Conservation (phyloP, 2,888 invertebrate genomes). For the Eudasyphora cyanicolor region DNA sequence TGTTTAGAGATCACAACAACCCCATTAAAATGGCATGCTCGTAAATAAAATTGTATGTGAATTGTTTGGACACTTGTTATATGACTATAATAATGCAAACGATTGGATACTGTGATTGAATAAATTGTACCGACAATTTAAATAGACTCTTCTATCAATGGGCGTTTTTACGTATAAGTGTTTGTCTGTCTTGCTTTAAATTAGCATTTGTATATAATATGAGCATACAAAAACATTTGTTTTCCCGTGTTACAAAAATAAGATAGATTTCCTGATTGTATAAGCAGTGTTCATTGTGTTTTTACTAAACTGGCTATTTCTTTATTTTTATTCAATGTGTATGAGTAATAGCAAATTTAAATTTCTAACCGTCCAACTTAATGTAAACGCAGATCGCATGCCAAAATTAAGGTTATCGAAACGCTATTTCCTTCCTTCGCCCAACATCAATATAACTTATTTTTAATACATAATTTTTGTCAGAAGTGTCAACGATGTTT, state of each 20-base stretch:
- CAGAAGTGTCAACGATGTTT: too few relatives aligned
- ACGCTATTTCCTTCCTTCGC: too few relatives aligned
- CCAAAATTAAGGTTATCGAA: too few relatives aligned
- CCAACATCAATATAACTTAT: too few relatives aligned
- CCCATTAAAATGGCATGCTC: conserved; percentile 11
- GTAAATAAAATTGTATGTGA: conserved; percentile 3
- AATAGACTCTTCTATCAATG: neutral
- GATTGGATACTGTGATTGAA: conserved; percentile 1
- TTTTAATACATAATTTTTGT: too few relatives aligned
- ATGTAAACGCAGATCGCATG: too few relatives aligned
- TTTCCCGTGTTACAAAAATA: neutral
- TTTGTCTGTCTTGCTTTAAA: neutral
- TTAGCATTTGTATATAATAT: conserved; percentile 1
- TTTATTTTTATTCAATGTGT: neutral
- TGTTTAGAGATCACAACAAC: neutral
- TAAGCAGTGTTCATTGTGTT: neutral
- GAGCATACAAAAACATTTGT: neutral
- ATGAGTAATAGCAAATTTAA: too few relatives aligned
- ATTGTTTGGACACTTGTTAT: conserved; percentile 19
- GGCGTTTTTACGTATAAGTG: neutral
- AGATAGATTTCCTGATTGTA: neutral
- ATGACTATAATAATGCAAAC: conserved; percentile 13
- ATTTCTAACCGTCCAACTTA: too few relatives aligned
- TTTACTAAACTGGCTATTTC: neutral
- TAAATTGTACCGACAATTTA: conserved; percentile 4